Evolutionary conservation across 92 coral and sea anemone species (phyloP).

Genomic region (Parazoanthus darwini): DNA sequence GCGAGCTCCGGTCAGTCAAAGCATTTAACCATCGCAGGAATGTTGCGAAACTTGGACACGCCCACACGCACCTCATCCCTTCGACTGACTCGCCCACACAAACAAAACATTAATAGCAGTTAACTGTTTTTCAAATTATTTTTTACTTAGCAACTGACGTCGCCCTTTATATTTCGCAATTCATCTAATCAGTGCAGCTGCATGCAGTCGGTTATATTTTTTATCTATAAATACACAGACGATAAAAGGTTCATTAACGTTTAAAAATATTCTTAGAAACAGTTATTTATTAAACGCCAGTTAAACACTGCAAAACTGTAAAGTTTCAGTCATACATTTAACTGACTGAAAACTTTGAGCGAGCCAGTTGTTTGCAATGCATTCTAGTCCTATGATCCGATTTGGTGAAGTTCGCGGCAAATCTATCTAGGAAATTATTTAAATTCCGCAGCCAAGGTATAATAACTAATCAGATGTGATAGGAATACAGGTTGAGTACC

Average conservation of each 20-base stretch:
- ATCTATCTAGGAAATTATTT: no score
- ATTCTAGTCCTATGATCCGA: neutral
- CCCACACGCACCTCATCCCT: neutral
- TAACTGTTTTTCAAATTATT: neutral
- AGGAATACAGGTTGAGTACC: neutral
- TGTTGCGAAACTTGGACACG: constrained; percentile 26
- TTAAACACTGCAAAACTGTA: neutral
- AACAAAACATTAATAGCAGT: neutral
- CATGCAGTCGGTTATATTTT: no score
- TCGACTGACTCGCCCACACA: constrained; percentile 22
- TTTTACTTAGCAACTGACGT: neutral
- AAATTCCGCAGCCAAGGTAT: no score
- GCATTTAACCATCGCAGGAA: neutral
- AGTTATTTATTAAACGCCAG: neutral
- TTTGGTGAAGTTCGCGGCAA: no score
- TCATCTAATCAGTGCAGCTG: neutral
- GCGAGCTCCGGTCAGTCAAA: neutral
- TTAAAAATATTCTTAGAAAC: no score
- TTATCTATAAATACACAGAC: neutral
- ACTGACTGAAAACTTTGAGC: no score
- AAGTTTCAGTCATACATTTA: neutral
- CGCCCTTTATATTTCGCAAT: neutral
- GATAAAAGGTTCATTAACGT: neutral
- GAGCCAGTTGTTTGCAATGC: neutral
- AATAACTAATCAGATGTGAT: neutral